A percentile compares a stretch with the other conserved stretches of the same genome.
phyloP scores from a whole-genome alignment of 2,797 vertebrate genomes.

The Galagoides demidoff region DNA sequence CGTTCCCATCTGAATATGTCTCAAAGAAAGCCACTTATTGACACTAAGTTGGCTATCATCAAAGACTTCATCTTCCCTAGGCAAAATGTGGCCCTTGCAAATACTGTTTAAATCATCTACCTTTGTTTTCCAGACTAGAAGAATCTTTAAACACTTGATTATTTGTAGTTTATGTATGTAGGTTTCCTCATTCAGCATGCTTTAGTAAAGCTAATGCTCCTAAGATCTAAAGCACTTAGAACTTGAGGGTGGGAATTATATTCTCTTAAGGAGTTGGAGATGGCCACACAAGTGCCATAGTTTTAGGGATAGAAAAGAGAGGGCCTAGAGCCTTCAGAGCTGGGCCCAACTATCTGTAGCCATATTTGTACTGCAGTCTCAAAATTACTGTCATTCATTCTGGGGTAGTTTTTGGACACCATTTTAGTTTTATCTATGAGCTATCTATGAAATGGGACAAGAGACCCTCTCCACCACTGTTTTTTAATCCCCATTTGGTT shows the following conservation, averaged over 20 bases:
- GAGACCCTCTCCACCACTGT: not conserved
- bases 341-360: not conserved
- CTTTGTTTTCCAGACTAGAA: conserved; percentile 83
- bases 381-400: not conserved
- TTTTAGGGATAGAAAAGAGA: not conserved
- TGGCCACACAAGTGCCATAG: conserved; percentile 39
- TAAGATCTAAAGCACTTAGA: conserved; percentile 64
- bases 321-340: not conserved
- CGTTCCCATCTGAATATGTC: conserved; percentile 93
- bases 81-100: conserved; percentile 82
- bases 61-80: conserved; percentile 89
- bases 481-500: conserved; percentile 13
- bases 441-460: not conserved
- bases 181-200: conserved; percentile 60
- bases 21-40: conserved; percentile 93
- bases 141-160: conserved; percentile 74
- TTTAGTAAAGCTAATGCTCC: conserved; percentile 47
- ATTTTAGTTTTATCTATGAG: not conserved
- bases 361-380: not conserved
- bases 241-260: conserved; percentile 76
- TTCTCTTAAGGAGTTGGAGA: conserved; percentile 45
- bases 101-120: conserved; percentile 85
- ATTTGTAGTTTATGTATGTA: conserved; percentile 59
- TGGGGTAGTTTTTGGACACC: conserved; percentile 40
- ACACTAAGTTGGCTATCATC: conserved; percentile 92